A percentile compares a stretch with the other conserved stretches of the same genome.
phyloP scores from a whole-genome alignment of 2,113 vertebrate species.

The Setophaga kirtlandii region DNA sequence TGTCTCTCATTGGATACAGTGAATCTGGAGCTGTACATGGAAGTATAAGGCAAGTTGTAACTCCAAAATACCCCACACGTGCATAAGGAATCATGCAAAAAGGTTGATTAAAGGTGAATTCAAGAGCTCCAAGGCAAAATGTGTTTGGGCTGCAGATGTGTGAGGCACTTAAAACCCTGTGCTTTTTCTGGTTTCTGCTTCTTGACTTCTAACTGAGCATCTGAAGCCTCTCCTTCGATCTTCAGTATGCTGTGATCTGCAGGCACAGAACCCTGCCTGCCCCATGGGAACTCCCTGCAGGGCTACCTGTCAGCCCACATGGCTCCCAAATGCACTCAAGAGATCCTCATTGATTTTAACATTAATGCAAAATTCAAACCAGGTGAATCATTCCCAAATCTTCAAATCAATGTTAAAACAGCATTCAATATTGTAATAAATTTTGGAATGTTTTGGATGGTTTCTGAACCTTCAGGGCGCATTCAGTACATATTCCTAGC shows the following conservation, averaged over 20 bases:
- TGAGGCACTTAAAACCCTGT: background rate
- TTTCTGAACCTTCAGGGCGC: background rate
- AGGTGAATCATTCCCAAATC: background rate
- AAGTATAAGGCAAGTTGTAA: background rate
- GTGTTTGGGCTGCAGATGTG: background rate
- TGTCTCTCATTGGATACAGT: background rate
- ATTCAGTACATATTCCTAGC: background rate
- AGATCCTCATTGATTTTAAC: background rate
- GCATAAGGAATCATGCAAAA: background rate
- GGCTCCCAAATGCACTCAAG: background rate
- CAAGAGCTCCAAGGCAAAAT: background rate
- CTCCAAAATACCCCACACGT: background rate
- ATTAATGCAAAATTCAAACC: background rate
- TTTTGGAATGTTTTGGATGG: background rate
- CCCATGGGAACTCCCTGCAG: background rate
- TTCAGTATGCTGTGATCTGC: accelerated
- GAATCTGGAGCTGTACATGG: background rate
- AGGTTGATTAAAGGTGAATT: background rate
- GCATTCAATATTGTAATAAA: background rate
- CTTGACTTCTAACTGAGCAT: background rate
- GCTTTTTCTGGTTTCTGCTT: background rate
- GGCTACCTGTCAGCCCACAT: background rate
- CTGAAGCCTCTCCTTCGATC: background rate
- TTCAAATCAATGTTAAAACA: background rate
- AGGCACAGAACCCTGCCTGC: background rate